Evolutionary conservation across 1,140 invertebrate species (phyloP).

Genomic region (Panagrolaimus sp.): DNA sequence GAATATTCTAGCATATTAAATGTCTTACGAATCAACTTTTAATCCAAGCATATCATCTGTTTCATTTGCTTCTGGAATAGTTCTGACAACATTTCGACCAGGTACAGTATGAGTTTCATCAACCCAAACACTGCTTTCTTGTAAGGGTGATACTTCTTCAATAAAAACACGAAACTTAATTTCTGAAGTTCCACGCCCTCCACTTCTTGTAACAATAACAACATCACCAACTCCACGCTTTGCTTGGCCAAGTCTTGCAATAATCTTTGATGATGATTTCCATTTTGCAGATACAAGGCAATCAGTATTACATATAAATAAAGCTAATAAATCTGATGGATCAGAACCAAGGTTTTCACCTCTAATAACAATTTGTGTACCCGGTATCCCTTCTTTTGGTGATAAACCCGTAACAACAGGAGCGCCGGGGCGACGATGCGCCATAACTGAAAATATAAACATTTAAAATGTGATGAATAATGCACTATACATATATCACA

Average conservation of each 20-base stretch:
- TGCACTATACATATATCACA: no score
- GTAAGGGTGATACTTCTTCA: slow-evolving; percentile 68
- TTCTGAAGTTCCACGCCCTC: slow-evolving; percentile 84
- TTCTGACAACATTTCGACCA: slow-evolving; percentile 71
- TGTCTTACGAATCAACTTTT: slow-evolving; percentile 79
- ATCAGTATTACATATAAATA: slow-evolving; percentile 89
- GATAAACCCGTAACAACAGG: slow-evolving; percentile 84
- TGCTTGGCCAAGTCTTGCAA: slow-evolving; percentile 81
- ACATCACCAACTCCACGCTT: slow-evolving; percentile 86
- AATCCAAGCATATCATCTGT: slow-evolving; percentile 83
- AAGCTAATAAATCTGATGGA: slow-evolving; percentile 75
- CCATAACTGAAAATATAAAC: no score
- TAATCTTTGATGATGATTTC: slow-evolving; percentile 93
- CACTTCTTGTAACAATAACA: slow-evolving; percentile 79
- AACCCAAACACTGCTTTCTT: slow-evolving; percentile 95
- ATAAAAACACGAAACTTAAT: slow-evolving; percentile 77
- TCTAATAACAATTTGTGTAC: slow-evolving; percentile 83
- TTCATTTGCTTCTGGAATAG: slow-evolving; percentile 70
- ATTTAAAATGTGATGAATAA: no score
- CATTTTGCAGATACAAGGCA: slow-evolving; percentile 90
- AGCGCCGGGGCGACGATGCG: slow-evolving; percentile 22
- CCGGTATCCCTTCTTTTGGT: slow-evolving; percentile 92
- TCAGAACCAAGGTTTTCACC: slow-evolving; percentile 86
- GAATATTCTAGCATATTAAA: neutral
- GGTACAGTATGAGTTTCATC: slow-evolving; percentile 75